A percentile compares a stretch with the other conserved stretches of the same genome.
Evolutionary conservation across 2,113 vertebrate genomes (phyloP).

Genomic region (Plectropomus leopardus): DNA sequence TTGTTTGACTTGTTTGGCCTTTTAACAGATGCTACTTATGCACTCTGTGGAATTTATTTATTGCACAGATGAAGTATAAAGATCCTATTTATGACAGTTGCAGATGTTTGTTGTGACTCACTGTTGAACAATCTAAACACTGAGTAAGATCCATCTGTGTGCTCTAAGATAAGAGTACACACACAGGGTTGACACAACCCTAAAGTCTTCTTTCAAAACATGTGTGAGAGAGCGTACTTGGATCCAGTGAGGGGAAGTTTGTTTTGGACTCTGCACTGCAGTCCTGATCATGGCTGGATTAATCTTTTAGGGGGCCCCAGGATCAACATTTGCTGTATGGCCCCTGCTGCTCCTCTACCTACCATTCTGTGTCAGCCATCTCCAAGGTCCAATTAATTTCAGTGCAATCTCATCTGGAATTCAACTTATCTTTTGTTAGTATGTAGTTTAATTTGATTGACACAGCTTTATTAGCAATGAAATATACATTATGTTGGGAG

Average conservation of each 20-base stretch:
- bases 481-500: neutral
- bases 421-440: neutral
- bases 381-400: neutral
- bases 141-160: neutral
- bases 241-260: neutral
- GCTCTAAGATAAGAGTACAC: constrained; percentile 39
- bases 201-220: constrained; percentile 2
- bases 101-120: constrained; percentile 38
- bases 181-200: neutral
- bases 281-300: neutral
- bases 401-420: neutral
- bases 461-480: neutral
- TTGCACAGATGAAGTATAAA: constrained; percentile 21
- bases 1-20: neutral
- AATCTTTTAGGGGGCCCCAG: neutral
- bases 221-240: neutral
- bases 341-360: neutral
- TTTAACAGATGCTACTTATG: constrained; percentile 4
- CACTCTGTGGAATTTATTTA: constrained; percentile 22
- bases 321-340: neutral
- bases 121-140: constrained; percentile 7
- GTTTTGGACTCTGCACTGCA: neutral
- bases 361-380: neutral
- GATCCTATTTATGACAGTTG: constrained; percentile 11
- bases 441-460: neutral